Base-by-base conservation (phyloP, 2,888 invertebrate species). In the Ceramica pisi region DNA sequence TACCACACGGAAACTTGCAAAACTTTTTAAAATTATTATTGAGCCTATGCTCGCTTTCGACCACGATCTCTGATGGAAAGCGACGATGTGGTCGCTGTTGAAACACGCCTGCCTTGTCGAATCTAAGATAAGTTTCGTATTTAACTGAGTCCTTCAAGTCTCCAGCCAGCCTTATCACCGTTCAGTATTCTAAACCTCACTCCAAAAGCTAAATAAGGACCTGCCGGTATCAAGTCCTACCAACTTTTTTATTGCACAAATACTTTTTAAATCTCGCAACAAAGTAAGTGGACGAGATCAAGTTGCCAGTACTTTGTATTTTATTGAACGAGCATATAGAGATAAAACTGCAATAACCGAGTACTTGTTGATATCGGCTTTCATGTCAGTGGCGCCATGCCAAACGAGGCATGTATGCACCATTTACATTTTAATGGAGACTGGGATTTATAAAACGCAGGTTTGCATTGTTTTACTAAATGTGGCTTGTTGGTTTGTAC, bases 371-470 rank as follows among this genome's bases (percentile, higher is more conserved):
- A 75, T 75, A 65, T 57, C 41, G 35, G 60, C 65, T 70, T 78
- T 51, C 77, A 46, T 1, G 51, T 38, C 67, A 68, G 69, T 67
- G 84, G 82, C 84, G 84, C 78, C 84, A 67, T 5, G 61, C 67
- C 84, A 70, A 71, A 77, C 72, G 71, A 38, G 63, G 60, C 68
- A 46, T 63, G 63, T 68, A 38, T 59, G 61, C 56, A 65, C 62
- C 69, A 70, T 83, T 73, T 68, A 78, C 71, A 78, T 83, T 75
- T 74, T 78, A 78, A 67, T 50, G 64, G 53, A 6, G 51, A 31
- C 62, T 59, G 57, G 62, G 46, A 60, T 70, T 69, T 44, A 50
- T 67, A 75, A 63, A 76, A 57, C 50, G 66, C 59, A 46, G 26
- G 67, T 60, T 60, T 16, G 50, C 81, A 59, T 59, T 56, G 80